Percentiles rank a stretch among this genome's conserved stretches.
Evolutionary conservation across 2,113 vertebrate species (phyloP).

Genomic region (Cranoglanis bouderius): DNA sequence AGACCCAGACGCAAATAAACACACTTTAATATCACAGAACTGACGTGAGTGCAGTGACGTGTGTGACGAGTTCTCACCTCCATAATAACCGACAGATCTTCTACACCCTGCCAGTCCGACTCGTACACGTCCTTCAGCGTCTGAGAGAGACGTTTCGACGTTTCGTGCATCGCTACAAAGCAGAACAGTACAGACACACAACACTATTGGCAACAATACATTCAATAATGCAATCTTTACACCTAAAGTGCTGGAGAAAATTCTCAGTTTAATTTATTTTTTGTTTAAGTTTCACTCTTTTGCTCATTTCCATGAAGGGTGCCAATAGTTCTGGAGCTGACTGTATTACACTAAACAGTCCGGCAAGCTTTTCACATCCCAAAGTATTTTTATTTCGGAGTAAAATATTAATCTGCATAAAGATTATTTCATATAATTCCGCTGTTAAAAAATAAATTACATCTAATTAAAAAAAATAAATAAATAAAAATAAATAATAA

Average conservation of each 20-base stretch:
- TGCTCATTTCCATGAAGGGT: not conserved
- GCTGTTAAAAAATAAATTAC: not conserved
- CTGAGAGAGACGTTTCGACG: slow-evolving; percentile 85
- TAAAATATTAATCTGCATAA: not conserved
- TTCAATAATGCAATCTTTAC: not conserved
- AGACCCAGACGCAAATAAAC: not conserved
- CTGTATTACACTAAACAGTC: not conserved
- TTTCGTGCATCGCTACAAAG: slow-evolving; percentile 84
- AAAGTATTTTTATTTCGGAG: not conserved
- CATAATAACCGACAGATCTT: slow-evolving; percentile 82
- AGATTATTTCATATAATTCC: not conserved
- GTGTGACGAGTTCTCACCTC: slow-evolving; percentile 66
- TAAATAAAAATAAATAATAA: not conserved
- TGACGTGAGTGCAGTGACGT: not conserved
- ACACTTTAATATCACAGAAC: not conserved
- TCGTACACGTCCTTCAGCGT: slow-evolving; percentile 87
- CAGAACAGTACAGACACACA: not conserved
- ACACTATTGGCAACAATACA: too few relatives aligned
- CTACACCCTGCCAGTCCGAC: slow-evolving; percentile 81
- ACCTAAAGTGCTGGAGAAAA: not conserved
- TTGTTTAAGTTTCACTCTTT: not conserved
- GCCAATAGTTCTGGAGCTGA: not conserved
- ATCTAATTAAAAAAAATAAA: not conserved
- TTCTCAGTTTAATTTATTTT: accelerated
- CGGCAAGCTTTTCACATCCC: too few relatives aligned